A percentile compares a stretch with the other conserved stretches of the same genome.
Evolutionary conservation across 2,797 vertebrate genomes (phyloP).

Genomic region (Salarias fasciatus): DNA sequence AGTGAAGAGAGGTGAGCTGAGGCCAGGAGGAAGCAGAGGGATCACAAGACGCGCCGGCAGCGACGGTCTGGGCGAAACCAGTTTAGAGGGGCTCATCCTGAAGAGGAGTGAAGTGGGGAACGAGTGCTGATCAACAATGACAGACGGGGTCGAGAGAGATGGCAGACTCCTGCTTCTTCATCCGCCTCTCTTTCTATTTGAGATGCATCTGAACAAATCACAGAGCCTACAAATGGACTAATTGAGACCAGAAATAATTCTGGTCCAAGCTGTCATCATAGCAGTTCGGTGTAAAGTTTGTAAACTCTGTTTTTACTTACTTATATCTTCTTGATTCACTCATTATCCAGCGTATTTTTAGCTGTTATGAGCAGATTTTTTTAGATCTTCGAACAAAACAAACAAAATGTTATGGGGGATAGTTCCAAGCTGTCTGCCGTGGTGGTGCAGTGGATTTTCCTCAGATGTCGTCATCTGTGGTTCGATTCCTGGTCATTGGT

Average conservation of each 20-base stretch:
- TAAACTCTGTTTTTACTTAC: constrained; percentile 33
- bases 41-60: constrained; percentile 14
- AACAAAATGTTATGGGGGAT: no score
- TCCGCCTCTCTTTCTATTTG: constrained; percentile 6
- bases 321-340: constrained; percentile 34
- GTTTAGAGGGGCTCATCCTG: constrained; percentile 2
- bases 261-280: constrained; percentile 39
- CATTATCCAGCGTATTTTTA: no score
- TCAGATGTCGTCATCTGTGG: no score
- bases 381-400: no score
- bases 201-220: constrained; percentile 40
- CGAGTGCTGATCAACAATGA: constrained; percentile 19
- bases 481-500: no score
- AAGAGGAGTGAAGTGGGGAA: background rate
- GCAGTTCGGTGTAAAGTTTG: no score
- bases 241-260: constrained; percentile 53
- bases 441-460: no score
- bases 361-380: no score
- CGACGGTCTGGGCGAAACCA: constrained; percentile 13
- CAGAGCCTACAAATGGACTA: constrained; percentile 35
- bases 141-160: constrained; percentile 13
- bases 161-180: background rate
- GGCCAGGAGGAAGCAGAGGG: constrained; percentile 12
- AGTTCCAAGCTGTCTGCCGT: no score
- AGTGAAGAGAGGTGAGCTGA: constrained; percentile 16